Evolutionary conservation across 2,888 invertebrate species (phyloP).

Genomic region (Drosophila multiciliata): DNA sequence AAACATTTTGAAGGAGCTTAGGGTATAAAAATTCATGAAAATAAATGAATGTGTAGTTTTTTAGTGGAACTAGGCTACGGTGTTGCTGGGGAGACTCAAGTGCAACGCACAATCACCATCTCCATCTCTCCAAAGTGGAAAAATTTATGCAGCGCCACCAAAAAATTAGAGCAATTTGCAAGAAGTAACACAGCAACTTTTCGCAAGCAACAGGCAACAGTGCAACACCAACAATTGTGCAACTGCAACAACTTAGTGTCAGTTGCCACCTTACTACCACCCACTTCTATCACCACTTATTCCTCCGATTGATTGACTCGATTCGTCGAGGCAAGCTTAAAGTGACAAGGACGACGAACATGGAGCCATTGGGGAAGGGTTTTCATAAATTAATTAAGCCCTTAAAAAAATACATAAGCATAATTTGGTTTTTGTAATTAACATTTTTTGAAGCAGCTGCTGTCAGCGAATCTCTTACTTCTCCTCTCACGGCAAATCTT

Average conservation of each 20-base stretch:
- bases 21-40: not conserved
- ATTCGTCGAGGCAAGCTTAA: constrained; percentile 26
- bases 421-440: constrained; percentile 56
- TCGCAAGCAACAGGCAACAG: constrained; percentile 31
- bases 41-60: not conserved
- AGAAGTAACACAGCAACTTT: not conserved
- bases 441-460: constrained; percentile 29
- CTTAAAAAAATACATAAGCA: constrained; percentile 66
- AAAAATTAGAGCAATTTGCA: constrained; percentile 5
- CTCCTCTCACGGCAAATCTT: not conserved
- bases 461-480: constrained; percentile 4
- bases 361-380: not conserved
- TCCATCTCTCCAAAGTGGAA: not conserved
- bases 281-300: not conserved
- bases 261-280: not conserved
- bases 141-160: not conserved
- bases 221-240: constrained; percentile 4
- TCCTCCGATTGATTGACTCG: not conserved
- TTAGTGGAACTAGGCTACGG: not conserved
- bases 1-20: not conserved
- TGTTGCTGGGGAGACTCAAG: not conserved
- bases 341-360: constrained; percentile 4
- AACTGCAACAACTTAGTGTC: constrained; percentile 4
- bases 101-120: not conserved
- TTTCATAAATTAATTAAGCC: constrained; percentile 58